Conservation (phyloP, 2,797 vertebrate species). For the Oceanodroma leucorhoa region DNA sequence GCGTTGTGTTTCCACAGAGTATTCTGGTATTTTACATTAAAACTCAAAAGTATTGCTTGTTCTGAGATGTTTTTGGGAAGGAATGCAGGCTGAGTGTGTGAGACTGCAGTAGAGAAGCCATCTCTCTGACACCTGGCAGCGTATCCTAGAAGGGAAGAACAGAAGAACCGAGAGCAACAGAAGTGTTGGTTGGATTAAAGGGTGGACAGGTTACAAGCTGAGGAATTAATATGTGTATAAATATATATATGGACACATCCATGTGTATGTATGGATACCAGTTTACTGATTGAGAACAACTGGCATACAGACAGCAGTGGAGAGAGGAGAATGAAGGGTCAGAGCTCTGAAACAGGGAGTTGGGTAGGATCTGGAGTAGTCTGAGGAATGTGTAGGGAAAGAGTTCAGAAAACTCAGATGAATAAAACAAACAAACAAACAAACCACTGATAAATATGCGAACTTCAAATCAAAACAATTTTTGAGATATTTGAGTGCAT, state of each 20-base stretch:
- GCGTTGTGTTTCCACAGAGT: not conserved
- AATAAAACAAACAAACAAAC: not conserved
- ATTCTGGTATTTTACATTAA: not conserved
- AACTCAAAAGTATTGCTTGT: not conserved
- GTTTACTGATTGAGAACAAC: accelerated
- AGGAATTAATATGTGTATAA: not conserved
- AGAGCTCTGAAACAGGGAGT: not conserved
- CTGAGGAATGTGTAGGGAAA: not conserved
- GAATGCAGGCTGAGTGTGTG: not conserved
- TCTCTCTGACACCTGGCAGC: not conserved
- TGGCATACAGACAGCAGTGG: not conserved
- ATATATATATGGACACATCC: not conserved
- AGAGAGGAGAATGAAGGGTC: not conserved
- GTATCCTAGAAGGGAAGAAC: not conserved
- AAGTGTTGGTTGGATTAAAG: not conserved
- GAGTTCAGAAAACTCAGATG: not conserved
- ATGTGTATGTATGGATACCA: not conserved
- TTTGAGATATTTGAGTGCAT: not conserved
- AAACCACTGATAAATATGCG: not conserved
- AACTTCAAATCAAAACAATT: not conserved
- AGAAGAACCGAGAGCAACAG: not conserved
- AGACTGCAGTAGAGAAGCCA: not conserved
- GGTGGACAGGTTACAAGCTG: accelerated
- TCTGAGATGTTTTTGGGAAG: not conserved
- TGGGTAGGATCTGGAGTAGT: not conserved